These are phyloP conservation scores for Lepisosteus oculatus DNA, from an alignment of 2,113 vertebrate genomes.

Conservation along the genomic window DNA sequence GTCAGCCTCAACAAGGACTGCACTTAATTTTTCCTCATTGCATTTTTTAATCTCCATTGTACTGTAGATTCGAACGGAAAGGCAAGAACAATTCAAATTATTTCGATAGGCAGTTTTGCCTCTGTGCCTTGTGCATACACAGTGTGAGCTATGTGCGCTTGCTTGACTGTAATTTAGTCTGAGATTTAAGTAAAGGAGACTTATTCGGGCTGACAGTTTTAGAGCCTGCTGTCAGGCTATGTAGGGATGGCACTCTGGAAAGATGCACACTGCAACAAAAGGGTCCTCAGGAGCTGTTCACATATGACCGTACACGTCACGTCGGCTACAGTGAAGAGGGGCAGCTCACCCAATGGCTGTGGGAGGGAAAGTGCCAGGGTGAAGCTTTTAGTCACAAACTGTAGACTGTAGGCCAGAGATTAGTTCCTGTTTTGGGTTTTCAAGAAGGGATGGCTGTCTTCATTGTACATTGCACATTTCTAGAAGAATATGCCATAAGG, in stretches of 20 bases:
- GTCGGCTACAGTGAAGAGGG: not conserved
- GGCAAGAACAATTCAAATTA: too few relatives aligned
- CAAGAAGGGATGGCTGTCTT: not conserved
- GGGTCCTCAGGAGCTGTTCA: conserved; percentile 22
- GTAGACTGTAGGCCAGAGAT: not conserved
- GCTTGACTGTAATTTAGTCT: conserved; percentile 56
- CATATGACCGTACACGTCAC: conserved; percentile 10
- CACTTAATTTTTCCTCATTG: too few relatives aligned
- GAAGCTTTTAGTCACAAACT: not conserved
- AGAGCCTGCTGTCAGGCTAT: conserved; percentile 53
- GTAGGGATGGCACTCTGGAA: conserved; percentile 36
- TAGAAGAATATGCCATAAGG: too few relatives aligned
- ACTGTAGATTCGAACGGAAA: too few relatives aligned
- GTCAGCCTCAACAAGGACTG: too few relatives aligned
- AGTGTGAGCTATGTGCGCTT: conserved; percentile 30
- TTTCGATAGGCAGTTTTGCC: too few relatives aligned
- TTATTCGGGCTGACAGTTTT: conserved; percentile 73
- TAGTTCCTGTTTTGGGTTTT: not conserved
- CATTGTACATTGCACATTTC: too few relatives aligned
- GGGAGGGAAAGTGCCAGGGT: not conserved
- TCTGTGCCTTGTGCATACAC: conserved; percentile 27
- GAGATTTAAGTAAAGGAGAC: conserved; percentile 64
- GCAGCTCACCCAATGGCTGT: not conserved
- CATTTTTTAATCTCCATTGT: too few relatives aligned
- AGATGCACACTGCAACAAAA: conserved; percentile 31